Base-by-base conservation (phyloP, 2,888 invertebrate species). In the Itoplectis maculator region DNA sequence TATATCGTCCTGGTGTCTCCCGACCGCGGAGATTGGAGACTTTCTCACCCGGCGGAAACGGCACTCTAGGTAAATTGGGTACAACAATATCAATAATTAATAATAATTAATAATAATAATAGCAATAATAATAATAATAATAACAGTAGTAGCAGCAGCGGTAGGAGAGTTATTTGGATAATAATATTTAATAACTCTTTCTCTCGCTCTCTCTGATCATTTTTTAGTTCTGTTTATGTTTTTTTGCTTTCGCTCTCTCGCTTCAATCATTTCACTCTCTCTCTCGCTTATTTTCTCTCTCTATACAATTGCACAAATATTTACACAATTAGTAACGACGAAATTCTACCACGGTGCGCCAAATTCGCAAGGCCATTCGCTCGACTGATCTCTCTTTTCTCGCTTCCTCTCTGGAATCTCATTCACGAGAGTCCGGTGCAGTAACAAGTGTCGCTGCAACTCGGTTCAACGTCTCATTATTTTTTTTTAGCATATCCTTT, bases 231-330 rank as follows among this genome's bases (percentile, higher is more conserved):
- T 65, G 49, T 45, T 45, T 54, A 79, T 79, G 65, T 70, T 42
- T 79, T 61, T 70, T 61, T 59, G 69, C 54, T 72, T 73, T 84
- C 81, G 77, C 81, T 83, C 69, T 84, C 80, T 76, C 77, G 59
- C 77, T 69, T 84, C 76, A 23, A 23, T 54, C 63, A 79, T 66
- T 70, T 61, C 63, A 79, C 59, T 70, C 54, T 61, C 69, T 61
- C 66, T 81, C 54, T 70, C 81, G 78, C 73, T 85, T n/a, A n/a
- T 74, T 77, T 76, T 82, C 74, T 77, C 63, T 65, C 84, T 91
- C 90, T 91, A 92, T 92, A 92, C 92, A 92, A 92, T 92, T 92
- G 91, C 91, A 92, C 91, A 92, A 90, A 88, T 92, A 92, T 92
- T 92, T 92, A 92, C 92, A 92, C 89, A 90, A 89, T 90, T 88